Evolutionary conservation across 2,113 vertebrate species (phyloP).

Genomic region (Proterorhinus semilunaris): DNA sequence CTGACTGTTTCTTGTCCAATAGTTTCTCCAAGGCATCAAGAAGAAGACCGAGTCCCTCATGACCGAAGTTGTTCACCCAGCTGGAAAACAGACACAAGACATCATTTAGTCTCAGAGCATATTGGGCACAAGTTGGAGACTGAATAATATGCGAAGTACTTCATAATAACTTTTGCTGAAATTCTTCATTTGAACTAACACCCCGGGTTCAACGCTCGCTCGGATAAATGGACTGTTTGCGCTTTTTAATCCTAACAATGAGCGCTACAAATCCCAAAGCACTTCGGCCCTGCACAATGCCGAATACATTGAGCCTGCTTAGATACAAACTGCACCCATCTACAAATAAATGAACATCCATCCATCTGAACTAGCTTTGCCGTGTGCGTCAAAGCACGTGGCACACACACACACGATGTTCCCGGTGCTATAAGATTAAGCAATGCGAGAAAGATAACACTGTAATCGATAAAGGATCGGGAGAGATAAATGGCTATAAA

Average conservation of each 20-base stretch:
- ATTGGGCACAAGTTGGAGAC: slow-evolving; percentile 15
- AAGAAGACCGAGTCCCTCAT: slow-evolving; percentile 94
- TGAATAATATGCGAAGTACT: slow-evolving; percentile 27
- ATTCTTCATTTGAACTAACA: slow-evolving; percentile 42
- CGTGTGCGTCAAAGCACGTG: slow-evolving; percentile 19
- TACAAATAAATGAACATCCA: slow-evolving; percentile 64
- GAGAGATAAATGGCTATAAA: slow-evolving; percentile 80
- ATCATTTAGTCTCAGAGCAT: slow-evolving; percentile 5
- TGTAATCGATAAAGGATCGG: slow-evolving; percentile 78
- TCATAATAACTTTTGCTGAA: slow-evolving; percentile 32
- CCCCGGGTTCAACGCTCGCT: slow-evolving; percentile 32
- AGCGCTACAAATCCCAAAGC: slow-evolving; percentile 29
- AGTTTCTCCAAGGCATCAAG: slow-evolving; percentile 91
- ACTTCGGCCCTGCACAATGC: slow-evolving; percentile 5
- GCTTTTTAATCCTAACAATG: slow-evolving; percentile 46
- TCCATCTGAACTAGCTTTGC: slow-evolving; percentile 62
- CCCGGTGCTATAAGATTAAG: slow-evolving; percentile 71
- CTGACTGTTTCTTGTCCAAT: slow-evolving; percentile 94
- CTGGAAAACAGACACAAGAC: slow-evolving; percentile 64
- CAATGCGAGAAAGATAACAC: slow-evolving; percentile 74
- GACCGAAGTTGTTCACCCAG: slow-evolving; percentile 99
- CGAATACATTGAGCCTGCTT: slow-evolving; percentile 36
- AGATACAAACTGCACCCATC: slow-evolving; percentile 58
- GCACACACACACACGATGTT: slow-evolving; percentile 33
- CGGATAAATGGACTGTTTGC: slow-evolving; percentile 33